These are phyloP conservation scores for Cyprinus carpio DNA, from an alignment of 2,113 vertebrate species.

Conservation along the genomic window DNA sequence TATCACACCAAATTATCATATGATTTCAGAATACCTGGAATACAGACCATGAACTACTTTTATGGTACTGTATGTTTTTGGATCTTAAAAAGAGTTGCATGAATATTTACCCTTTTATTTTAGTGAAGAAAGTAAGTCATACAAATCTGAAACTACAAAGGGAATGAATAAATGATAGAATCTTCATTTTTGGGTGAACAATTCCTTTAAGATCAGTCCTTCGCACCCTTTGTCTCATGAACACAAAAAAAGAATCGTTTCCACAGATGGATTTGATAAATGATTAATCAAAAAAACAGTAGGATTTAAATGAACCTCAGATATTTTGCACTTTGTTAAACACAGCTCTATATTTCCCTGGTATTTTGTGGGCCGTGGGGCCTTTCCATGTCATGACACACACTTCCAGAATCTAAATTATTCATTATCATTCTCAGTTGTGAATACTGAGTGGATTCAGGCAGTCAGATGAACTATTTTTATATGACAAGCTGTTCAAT, in stretches of 20 bases:
- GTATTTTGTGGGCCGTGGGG: neutral
- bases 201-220: conserved; percentile 1
- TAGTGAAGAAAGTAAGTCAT: neutral
- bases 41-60: neutral
- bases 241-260: neutral
- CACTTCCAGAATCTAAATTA: neutral
- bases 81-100: neutral
- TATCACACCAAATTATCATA: neutral
- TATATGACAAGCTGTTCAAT: conserved; percentile 28
- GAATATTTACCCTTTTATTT: neutral
- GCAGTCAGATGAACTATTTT: conserved; percentile 45
- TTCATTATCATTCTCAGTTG: neutral
- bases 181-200: neutral
- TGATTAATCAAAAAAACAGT: conserved; percentile 2
- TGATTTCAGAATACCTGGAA: neutral
- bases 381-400: neutral
- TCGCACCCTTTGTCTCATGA: neutral
- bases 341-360: neutral
- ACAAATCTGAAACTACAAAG: neutral
- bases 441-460: neutral
- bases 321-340: conserved; percentile 7
- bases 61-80: neutral
- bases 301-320: neutral
- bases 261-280: neutral
- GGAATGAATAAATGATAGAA: neutral